phyloP scores from a whole-genome alignment of 2,113 vertebrate species.

The Apus apus region DNA sequence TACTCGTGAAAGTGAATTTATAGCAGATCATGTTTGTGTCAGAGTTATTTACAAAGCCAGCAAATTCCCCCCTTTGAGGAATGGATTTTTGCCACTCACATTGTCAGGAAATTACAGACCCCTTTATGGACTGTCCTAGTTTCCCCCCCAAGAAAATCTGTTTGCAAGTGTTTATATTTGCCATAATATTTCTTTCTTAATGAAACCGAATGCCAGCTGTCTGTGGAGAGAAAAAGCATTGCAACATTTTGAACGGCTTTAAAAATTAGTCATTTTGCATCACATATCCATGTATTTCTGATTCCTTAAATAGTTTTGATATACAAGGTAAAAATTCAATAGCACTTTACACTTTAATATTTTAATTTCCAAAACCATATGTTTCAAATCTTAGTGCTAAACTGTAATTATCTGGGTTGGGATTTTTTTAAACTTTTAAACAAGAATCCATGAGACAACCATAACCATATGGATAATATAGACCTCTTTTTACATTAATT shows the following conservation, averaged over 20 bases:
- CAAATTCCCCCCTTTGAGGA: background rate
- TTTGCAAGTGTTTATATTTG: background rate
- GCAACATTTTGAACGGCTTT: background rate
- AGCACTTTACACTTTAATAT: background rate
- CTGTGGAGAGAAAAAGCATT: background rate
- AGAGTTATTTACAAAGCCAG: background rate
- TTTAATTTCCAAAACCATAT: background rate
- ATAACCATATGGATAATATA: background rate
- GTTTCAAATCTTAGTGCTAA: background rate
- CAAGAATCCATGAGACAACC: background rate
- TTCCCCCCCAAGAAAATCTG: background rate
- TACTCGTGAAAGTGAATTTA: background rate
- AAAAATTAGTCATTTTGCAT: background rate
- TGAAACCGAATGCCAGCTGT: fast-evolving
- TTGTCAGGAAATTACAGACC: background rate
- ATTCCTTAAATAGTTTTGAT: background rate
- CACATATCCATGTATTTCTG: background rate
- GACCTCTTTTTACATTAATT: background rate
- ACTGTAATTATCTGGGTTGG: background rate
- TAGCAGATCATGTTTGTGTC: background rate
- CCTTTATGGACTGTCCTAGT: background rate
- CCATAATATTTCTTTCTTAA: background rate
- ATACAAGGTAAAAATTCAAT: background rate
- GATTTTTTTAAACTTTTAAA: background rate
- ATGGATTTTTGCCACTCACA: background rate